Evolutionary conservation across 2,113 vertebrate species (phyloP), one percentile per base, ranked within the genome.

Genomic region (Taurulus bubalis): DNA sequence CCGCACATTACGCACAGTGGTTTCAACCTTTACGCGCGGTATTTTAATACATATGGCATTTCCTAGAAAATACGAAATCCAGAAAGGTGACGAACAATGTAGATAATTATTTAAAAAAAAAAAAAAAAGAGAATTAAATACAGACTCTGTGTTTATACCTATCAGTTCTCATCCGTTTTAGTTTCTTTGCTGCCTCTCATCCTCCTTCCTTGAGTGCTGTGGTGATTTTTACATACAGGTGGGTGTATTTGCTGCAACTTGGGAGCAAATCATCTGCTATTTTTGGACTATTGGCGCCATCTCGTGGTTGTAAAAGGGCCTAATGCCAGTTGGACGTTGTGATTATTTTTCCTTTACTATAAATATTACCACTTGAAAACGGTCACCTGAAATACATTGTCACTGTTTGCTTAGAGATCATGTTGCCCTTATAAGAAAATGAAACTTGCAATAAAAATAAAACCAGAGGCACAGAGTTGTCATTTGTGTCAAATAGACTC

Each of bases 231-330:
- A 45, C 10, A 11, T 8, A 16, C 34, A 65, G 6, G 34, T 26
- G 8, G 6, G 6, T 70, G 28, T 16, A 18, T 28, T 56, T 34
- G 0, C 30, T 58, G 1, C 12, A 15, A 1, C 1, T 1, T 42
- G 18, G 8, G 12, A 51, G 1, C 59, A 2, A 26, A 28, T 11
- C 18, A 12, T 5, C 16, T 3, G 5, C 24, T 26, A 68, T 76
- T 55, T 30, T 2, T 84, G 58, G 72, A 68, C n/a, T 34, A 22
- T 0, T 74, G 72, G 84, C 87, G 87, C 91, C 91, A 83, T 67
- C 92, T 82, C 0, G 71, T 88, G 91, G 85, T 38, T 10, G 0
- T 38, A 1, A 1, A 8, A 22, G 7, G 6, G 1, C 14, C 47
- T 34, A 22, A 28, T 18, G 16, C 14, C 56, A 22, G 9, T 9